Conservation (phyloP, 1,140 invertebrate species). For the Microplitis demolitor region DNA sequence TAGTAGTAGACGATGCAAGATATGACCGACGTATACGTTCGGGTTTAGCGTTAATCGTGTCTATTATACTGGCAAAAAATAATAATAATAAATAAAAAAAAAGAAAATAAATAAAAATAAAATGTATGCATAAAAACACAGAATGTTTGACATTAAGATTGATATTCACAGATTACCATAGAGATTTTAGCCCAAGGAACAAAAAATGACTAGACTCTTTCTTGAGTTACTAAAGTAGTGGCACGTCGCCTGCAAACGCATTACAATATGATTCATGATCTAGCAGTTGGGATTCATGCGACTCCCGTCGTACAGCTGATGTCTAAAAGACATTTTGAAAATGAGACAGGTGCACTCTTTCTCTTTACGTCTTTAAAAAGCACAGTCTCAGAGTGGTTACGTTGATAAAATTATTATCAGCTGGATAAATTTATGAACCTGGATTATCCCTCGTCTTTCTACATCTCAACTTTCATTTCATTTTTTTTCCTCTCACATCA, state of each 20-base stretch:
- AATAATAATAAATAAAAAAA: too few species aligned
- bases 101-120: too few species aligned
- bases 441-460: conserved; percentile 25
- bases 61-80: too few species aligned
- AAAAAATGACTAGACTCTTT: conserved; percentile 21
- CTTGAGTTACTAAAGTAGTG: background rate
- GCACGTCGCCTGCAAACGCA: conserved; percentile 20
- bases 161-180: background rate
- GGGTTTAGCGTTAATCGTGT: too few species aligned
- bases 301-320: conserved; percentile 20
- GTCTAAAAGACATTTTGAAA: conserved; percentile 22
- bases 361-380: background rate
- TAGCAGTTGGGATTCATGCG: conserved; percentile 15
- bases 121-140: too few species aligned
- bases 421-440: conserved; percentile 29
- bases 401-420: conserved; percentile 36
- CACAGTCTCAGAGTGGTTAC: conserved; percentile 18
- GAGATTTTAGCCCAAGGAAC: conserved; percentile 1
- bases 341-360: conserved; percentile 9
- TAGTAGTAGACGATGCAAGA: background rate
- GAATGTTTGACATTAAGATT: too few species aligned
- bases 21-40: conserved; percentile 2
- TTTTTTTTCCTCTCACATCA: background rate
- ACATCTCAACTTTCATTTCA: background rate
- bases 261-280: conserved; percentile 35